Percentiles rank a stretch among this genome's conserved stretches.
Conservation (phyloP, 2,113 vertebrate genomes). For the Melospiza melodia region DNA sequence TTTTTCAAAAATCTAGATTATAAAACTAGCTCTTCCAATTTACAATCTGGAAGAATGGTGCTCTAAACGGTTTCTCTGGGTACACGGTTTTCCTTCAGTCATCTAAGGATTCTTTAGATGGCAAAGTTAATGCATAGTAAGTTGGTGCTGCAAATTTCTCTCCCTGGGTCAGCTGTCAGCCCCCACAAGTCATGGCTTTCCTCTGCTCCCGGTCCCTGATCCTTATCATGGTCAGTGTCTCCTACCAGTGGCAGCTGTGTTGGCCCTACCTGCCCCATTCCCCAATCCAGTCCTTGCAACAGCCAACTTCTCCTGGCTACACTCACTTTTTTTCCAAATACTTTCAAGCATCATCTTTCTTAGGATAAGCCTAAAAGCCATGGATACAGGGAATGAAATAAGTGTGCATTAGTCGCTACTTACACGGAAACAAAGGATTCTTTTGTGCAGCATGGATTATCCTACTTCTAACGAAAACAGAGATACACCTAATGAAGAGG, state of each 20-base stretch:
- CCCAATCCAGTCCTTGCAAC: not conserved
- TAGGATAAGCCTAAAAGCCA: not conserved
- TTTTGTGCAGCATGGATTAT: not conserved
- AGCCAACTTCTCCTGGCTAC: not conserved
- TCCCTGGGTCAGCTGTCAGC: not conserved
- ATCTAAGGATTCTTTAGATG: not conserved
- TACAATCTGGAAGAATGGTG: not conserved
- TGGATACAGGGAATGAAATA: not conserved
- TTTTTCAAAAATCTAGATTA: not conserved
- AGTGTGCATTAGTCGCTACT: fast-evolving
- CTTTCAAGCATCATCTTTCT: not conserved
- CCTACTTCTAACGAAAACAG: not conserved
- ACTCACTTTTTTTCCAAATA: not conserved
- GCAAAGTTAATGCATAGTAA: not conserved
- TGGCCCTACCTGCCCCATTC: not conserved
- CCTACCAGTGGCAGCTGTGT: not conserved
- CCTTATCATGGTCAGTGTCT: not conserved
- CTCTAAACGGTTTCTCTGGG: not conserved
- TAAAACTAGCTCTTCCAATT: not conserved
- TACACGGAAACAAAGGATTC: not conserved
- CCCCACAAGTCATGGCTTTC: not conserved
- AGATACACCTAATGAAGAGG: not conserved
- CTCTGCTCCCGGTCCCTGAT: not conserved
- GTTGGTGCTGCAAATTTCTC: not conserved
- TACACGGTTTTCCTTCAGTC: not conserved